Percentiles rank a stretch among this genome's conserved stretches.
phyloP scores from a whole-genome alignment of 2,888 invertebrate species.

The Protophormia terraenovae region DNA sequence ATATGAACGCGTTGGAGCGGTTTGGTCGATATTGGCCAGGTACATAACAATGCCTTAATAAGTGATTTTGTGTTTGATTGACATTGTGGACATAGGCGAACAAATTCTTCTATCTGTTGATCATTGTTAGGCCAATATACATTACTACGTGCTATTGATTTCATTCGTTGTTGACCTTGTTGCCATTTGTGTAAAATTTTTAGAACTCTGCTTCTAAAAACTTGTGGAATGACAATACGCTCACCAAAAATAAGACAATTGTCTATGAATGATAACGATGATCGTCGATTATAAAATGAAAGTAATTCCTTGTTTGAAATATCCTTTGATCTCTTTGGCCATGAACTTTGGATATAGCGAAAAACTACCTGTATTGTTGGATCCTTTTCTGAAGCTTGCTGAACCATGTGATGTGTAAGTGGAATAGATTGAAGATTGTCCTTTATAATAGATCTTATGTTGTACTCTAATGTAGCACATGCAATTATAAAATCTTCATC shows the following conservation, averaged over 20 bases:
- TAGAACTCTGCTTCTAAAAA: background rate
- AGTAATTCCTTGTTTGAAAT: background rate
- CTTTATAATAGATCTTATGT: background rate
- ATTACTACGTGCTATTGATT: conserved; percentile 26
- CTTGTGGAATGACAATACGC: conserved; percentile 15
- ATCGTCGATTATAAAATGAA: background rate
- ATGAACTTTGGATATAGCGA: background rate
- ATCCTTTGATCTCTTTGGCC: background rate
- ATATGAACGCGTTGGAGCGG: conserved; percentile 65
- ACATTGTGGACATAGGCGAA: conserved; percentile 17
- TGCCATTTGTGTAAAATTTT: conserved; percentile 44
- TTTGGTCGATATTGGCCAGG: conserved; percentile 66
- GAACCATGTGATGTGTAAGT: conserved; percentile 11
- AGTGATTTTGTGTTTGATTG: conserved; percentile 7
- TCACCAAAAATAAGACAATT: conserved; percentile 9
- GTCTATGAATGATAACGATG: background rate
- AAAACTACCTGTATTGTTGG: background rate
- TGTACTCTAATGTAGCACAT: conserved; percentile 49
- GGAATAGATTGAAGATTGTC: background rate
- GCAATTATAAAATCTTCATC: conserved; percentile 63
- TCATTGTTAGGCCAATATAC: conserved; percentile 50
- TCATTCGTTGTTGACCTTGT: conserved; percentile 5
- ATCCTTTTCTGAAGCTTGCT: background rate
- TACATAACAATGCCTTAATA: conserved; percentile 28
- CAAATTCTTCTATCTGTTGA: conserved; percentile 71